These are phyloP conservation scores for Atlantisia rogersi DNA, from an alignment of 2,113 vertebrate genomes.

Conservation along the genomic window DNA sequence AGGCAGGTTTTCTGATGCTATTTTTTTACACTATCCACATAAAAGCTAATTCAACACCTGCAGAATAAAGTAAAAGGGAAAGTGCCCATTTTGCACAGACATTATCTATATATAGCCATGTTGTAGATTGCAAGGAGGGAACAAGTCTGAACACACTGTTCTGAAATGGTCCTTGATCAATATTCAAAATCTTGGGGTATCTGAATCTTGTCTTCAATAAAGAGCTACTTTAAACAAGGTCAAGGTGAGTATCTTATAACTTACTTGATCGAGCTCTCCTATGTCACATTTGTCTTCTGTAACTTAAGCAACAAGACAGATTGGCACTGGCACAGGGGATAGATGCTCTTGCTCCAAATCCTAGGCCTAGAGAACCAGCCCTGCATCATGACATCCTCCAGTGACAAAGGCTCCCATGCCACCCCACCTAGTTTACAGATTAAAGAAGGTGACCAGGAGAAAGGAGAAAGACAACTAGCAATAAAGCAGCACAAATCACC, in stretches of 20 bases:
- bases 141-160: neutral
- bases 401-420: neutral
- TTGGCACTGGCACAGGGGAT: rapidly evolving
- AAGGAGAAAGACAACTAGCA: neutral
- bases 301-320: neutral
- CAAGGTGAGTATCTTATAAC: neutral
- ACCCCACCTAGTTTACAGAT: neutral
- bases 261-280: neutral
- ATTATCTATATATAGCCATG: neutral
- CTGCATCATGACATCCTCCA: neutral
- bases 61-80: neutral
- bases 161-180: neutral
- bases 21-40: neutral
- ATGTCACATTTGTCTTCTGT: neutral
- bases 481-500: neutral
- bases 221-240: neutral
- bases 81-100: neutral
- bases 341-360: neutral
- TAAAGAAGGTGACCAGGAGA: neutral
- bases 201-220: neutral
- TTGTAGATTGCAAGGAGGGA: neutral
- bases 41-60: neutral
- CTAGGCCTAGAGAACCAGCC: neutral
- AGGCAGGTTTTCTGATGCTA: neutral
- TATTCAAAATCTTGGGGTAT: neutral